Base-by-base conservation (phyloP, 2,113 vertebrate genomes). In the Sprattus sprattus region DNA sequence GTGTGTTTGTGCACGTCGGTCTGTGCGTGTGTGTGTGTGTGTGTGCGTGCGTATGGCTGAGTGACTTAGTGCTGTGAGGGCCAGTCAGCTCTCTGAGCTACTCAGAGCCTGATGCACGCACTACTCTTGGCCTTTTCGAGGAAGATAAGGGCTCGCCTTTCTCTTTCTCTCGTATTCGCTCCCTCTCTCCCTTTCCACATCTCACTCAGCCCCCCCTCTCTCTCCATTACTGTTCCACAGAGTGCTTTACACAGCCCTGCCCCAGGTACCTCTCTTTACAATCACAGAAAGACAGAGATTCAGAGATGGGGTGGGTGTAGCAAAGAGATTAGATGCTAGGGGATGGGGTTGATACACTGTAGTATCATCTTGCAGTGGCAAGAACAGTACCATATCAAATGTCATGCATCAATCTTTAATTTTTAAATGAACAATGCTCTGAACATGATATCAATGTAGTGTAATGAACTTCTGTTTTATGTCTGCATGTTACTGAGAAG, bases 201-300 rank as follows among this genome's bases (percentile, higher is more conserved):
- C 44, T 81, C 60, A 28, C n/a, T 67, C 16, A n/a, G 54, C 1
- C 18, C 6, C 20, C 8, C 8, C n/a, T 28, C 67, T 75, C 67
- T 32, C 67, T 75, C 28, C 67, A 75, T 75, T 75, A 75, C 67
- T 52, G n/a, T 57, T 67, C 71, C 75, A 81, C 15, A 54, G 60
- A 81, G 52, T 50, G 82, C 64, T 83, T 88, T 89, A 88, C 45
- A 82, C 82, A 82, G 88, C 60, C 57, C 25, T 85, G 85, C 85
- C 81, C 44, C 20, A 39, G 57, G 57, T 15, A 50, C 57, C 71
- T 50, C n/a, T 15, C 32, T 44, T 52, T 32, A 32, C 67, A 39
- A 13, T 32, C 67, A 75, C 1, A 75, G 13, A 75, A 75, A 32
- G 67, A 1, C 67, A 39, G 13, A 75, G 67, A 11, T 5, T 13